Percentiles rank a stretch among this genome's conserved stretches.
phyloP scores from a whole-genome alignment of 2,797 vertebrate genomes.

The Syndactyla subalaris region DNA sequence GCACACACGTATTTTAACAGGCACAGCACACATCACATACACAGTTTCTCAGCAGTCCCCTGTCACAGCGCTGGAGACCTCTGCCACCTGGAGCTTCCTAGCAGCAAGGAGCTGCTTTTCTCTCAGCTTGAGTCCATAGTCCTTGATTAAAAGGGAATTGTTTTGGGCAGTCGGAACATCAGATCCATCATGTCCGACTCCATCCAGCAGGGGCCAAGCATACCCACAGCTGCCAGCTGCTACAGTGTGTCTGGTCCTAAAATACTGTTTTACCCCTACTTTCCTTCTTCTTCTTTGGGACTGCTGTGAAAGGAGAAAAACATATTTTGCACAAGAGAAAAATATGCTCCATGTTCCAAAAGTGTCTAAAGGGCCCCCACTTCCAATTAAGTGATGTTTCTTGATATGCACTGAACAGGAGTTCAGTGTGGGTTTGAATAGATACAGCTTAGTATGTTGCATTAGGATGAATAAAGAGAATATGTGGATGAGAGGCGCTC shows the following conservation, averaged over 20 bases:
- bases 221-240: background rate
- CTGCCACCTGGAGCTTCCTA: background rate
- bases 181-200: background rate
- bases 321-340: background rate
- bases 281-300: background rate
- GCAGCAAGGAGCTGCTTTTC: background rate
- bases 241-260: background rate
- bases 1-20: background rate
- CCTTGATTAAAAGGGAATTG: background rate
- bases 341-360: background rate
- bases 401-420: background rate
- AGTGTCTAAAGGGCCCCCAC: background rate
- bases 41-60: background rate
- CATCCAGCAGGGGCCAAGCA: background rate
- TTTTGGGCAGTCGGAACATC: background rate
- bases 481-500: background rate
- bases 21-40: no score
- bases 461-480: background rate
- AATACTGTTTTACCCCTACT: accelerated
- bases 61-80: background rate
- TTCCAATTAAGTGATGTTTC: background rate
- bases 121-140: background rate
- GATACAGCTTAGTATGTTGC: background rate
- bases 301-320: background rate
- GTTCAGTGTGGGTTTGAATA: background rate